Conservation (phyloP, 2,888 invertebrate genomes). For the Mesorhabditis spiculigera region DNA sequence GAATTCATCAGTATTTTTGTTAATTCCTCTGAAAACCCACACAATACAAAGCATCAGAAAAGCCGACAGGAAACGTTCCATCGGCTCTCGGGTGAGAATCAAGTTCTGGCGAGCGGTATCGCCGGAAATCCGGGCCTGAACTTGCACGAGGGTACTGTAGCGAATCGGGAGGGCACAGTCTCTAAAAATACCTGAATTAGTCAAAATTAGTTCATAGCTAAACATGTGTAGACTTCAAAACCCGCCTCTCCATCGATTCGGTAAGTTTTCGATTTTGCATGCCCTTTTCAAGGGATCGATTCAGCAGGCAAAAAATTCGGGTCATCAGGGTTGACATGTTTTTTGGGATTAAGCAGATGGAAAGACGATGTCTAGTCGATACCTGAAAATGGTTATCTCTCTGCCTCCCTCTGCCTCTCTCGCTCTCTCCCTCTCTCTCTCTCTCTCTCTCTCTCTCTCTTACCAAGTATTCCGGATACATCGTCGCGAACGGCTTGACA, state of each 20-base stretch:
- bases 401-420: too few species aligned
- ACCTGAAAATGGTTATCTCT: too few species aligned
- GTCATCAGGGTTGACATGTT: background rate
- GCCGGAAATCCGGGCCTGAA: background rate
- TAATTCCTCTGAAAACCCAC: background rate
- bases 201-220: too few species aligned
- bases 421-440: too few species aligned
- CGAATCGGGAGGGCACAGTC: background rate
- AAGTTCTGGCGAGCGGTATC: background rate
- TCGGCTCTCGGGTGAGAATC: background rate
- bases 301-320: background rate
- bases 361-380: too few species aligned
- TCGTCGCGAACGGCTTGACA: background rate
- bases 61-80: background rate
- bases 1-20: too few species aligned
- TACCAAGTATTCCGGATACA: background rate
- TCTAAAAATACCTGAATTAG: background rate
- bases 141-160: background rate
- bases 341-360: too few species aligned
- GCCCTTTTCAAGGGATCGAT: background rate
- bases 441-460: too few species aligned
- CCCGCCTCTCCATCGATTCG: background rate
- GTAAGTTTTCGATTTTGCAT: background rate
- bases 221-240: too few species aligned
- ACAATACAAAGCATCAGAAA: slow-evolving; percentile 1